Evolutionary conservation across 2,113 vertebrate species (phyloP).

Genomic region (Telmatochromis bifrenatus): DNA sequence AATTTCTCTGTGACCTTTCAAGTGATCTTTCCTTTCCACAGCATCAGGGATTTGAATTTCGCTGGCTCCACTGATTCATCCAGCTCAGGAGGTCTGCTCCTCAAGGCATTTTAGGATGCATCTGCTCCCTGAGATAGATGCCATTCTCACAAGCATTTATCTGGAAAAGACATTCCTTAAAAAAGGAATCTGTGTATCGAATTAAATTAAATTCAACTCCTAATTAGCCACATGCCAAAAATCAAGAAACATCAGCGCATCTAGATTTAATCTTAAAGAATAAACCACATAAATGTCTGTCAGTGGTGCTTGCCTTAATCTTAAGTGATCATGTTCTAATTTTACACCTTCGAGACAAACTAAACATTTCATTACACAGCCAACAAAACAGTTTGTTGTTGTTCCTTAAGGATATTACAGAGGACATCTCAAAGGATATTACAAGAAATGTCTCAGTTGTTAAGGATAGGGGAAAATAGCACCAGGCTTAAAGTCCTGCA

Average conservation of each 20-base stretch:
- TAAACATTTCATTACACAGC: background rate
- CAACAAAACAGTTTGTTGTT: background rate
- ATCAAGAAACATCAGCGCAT: accelerated
- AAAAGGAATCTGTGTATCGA: background rate
- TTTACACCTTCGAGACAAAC: background rate
- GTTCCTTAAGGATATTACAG: background rate
- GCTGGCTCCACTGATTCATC: background rate
- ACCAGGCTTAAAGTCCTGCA: background rate
- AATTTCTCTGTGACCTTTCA: background rate
- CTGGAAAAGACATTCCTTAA: background rate
- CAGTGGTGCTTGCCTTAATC: background rate
- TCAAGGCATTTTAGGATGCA: background rate
- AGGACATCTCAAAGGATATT: background rate
- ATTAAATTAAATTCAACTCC: background rate
- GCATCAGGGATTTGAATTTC: background rate
- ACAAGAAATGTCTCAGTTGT: background rate
- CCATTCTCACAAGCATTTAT: background rate
- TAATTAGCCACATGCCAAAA: background rate
- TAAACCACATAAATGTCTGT: background rate
- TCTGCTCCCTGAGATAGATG: background rate
- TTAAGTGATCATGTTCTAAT: background rate
- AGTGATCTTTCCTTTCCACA: background rate
- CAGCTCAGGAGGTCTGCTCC: background rate
- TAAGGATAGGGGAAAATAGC: background rate
- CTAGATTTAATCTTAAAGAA: background rate